phyloP scores from a whole-genome alignment of 2,888 invertebrate species.

The Campoplex capitator region DNA sequence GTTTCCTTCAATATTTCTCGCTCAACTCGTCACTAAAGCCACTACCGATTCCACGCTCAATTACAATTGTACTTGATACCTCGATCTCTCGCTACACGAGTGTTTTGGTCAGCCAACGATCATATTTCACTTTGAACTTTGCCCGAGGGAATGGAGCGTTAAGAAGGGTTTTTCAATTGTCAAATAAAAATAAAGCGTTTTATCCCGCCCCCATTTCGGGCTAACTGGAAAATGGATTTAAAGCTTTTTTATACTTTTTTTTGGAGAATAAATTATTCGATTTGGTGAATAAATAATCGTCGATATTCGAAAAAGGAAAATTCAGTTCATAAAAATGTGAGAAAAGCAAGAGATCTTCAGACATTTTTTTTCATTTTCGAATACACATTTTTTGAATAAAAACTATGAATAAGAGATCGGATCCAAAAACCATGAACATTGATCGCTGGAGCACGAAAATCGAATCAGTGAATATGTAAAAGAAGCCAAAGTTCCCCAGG shows the following conservation, averaged over 20 bases:
- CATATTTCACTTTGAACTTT: not conserved
- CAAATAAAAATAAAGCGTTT: not conserved
- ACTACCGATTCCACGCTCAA: slow-evolving; percentile 29
- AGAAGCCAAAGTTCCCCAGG: not conserved
- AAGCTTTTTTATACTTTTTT: not conserved
- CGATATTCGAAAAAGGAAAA: no score
- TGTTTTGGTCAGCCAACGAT: slow-evolving; percentile 11
- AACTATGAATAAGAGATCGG: not conserved
- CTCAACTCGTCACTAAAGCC: slow-evolving; percentile 31
- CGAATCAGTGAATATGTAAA: not conserved
- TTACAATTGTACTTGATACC: slow-evolving; percentile 26
- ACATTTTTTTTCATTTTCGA: not conserved
- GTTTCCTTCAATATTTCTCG: slow-evolving; percentile 49
- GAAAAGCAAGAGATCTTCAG: not conserved
- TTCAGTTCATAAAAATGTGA: no score
- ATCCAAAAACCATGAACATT: not conserved
- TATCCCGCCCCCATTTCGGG: not conserved
- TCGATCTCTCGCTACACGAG: not conserved
- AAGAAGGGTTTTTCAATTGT: not conserved
- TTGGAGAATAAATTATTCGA: not conserved
- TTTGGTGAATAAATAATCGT: no score
- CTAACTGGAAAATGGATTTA: not conserved
- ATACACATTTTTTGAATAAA: not conserved
- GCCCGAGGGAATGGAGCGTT: not conserved
- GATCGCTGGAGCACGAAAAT: not conserved